A percentile compares a stretch with the other conserved stretches of the same genome.
phyloP scores from a whole-genome alignment of 2,113 vertebrate species.

The Amia ocellicauda region DNA sequence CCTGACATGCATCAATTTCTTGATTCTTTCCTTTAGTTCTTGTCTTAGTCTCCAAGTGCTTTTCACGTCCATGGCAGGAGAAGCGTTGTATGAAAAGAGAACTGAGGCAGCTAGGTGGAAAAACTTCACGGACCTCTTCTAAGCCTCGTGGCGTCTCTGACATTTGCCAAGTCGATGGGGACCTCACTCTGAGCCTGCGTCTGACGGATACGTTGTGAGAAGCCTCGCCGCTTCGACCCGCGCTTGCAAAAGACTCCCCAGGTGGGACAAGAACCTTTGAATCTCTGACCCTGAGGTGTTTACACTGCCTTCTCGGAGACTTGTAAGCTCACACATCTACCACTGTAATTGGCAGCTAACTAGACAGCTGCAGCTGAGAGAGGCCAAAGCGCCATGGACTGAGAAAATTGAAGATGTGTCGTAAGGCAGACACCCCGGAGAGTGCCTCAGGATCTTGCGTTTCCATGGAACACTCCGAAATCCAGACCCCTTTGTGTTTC shows the following conservation, averaged over 20 bases:
- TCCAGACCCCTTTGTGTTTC: background rate
- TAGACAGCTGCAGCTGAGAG: constrained; percentile 7
- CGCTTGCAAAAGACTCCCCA: constrained; percentile 12
- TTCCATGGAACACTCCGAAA: background rate
- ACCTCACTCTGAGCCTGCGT: background rate
- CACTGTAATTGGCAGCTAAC: constrained; percentile 9
- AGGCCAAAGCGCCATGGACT: background rate
- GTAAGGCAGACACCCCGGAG: background rate
- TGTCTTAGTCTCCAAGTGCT: too few species aligned
- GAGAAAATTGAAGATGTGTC: background rate
- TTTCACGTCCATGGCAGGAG: background rate
- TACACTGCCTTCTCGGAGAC: background rate
- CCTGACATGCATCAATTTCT: too few species aligned
- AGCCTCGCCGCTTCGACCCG: background rate
- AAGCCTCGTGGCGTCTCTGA: constrained; percentile 2
- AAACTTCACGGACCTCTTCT: background rate
- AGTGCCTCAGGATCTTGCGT: background rate
- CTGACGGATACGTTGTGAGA: constrained; percentile 7
- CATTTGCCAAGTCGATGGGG: constrained; percentile 10
- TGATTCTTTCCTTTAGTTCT: too few species aligned
- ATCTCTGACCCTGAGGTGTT: constrained; percentile 5
- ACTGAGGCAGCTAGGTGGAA: constrained; percentile 1
- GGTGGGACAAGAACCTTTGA: constrained; percentile 5
- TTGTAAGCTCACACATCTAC: background rate
- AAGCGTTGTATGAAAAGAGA: background rate